Percentiles rank a stretch among this genome's conserved stretches.
phyloP scores from a whole-genome alignment of 2,888 invertebrate species.

The Dorcus parallelipipedus region DNA sequence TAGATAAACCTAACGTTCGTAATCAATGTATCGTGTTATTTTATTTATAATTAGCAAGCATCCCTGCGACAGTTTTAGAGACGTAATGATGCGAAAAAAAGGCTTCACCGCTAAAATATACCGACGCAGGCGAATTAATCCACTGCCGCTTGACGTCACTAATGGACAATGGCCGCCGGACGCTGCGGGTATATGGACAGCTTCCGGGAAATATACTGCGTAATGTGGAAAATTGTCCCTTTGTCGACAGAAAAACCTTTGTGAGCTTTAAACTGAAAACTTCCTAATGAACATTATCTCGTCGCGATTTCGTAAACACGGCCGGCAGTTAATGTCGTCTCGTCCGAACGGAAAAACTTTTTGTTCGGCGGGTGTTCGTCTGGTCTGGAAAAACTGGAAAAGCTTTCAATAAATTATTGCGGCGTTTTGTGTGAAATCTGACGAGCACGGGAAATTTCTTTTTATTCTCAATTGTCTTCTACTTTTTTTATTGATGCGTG shows the following conservation, averaged over 20 bases:
- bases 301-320: neutral
- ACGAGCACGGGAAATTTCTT: no score
- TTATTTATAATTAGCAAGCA: conserved; percentile 26
- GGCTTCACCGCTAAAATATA: conserved; percentile 26
- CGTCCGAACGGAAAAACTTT: no score
- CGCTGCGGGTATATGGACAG: conserved; percentile 30
- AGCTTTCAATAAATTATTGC: no score
- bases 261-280: conserved; percentile 6
- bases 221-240: conserved; percentile 23
- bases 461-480: no score
- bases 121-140: conserved; percentile 34
- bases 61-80: conserved; percentile 34
- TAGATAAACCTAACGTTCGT: neutral
- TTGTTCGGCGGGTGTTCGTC: no score
- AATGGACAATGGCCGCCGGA: conserved; percentile 37
- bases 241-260: conserved; percentile 15
- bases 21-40: conserved; percentile 6
- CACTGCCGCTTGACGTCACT: conserved; percentile 32
- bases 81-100: conserved; percentile 38
- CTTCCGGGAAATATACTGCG: conserved; percentile 28
- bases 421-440: no score
- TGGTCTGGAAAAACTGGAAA: no score
- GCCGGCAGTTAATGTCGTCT: no score
- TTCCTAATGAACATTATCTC: neutral
- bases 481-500: no score